Percentiles rank a stretch among this genome's conserved stretches.
Evolutionary conservation across 92 coral and sea anemone genomes (phyloP).

Genomic region (Palythoa caribaeorum): DNA sequence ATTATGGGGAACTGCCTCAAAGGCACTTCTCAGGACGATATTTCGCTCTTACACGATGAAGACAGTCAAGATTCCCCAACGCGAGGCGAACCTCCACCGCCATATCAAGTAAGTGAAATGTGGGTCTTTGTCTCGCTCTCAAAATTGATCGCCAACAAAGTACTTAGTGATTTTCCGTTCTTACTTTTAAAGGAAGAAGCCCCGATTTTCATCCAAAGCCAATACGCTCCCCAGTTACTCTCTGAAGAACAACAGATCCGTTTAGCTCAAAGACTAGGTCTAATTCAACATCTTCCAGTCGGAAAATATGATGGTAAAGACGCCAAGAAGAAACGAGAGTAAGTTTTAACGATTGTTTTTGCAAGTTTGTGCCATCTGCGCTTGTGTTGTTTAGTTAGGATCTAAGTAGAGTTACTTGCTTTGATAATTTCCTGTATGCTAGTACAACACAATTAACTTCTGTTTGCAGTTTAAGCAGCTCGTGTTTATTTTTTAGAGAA

Average conservation of each 20-base stretch:
- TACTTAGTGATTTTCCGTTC: neutral
- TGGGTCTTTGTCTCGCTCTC: constrained; percentile 33
- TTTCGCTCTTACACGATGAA: constrained; percentile 96
- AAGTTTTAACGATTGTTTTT: constrained; percentile 52
- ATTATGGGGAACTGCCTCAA: constrained; percentile 97
- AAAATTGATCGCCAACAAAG: neutral
- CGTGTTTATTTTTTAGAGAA: constrained; percentile 30
- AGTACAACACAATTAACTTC: neutral
- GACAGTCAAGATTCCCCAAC: constrained; percentile 93
- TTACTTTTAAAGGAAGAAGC: constrained; percentile 87
- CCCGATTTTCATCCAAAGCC: constrained; percentile 98
- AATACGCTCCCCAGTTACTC: constrained; percentile 94
- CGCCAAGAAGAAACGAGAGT: constrained; percentile 95
- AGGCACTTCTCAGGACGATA: constrained; percentile 95
- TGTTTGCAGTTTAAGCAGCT: constrained; percentile 2
- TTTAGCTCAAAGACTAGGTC: constrained; percentile 94
- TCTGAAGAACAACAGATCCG: constrained; percentile 99
- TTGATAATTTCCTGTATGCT: neutral
- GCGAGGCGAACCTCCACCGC: constrained; percentile 97
- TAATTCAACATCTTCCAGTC: constrained; percentile 97
- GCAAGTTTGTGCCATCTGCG: neutral
- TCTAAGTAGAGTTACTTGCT: neutral
- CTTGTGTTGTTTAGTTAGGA: constrained; percentile 5
- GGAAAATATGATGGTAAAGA: constrained; percentile 96
- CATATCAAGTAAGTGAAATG: constrained; percentile 85